These are phyloP conservation scores for Halichoeres trimaculatus DNA, from an alignment of 2,113 vertebrate genomes.

Conservation along the genomic window DNA sequence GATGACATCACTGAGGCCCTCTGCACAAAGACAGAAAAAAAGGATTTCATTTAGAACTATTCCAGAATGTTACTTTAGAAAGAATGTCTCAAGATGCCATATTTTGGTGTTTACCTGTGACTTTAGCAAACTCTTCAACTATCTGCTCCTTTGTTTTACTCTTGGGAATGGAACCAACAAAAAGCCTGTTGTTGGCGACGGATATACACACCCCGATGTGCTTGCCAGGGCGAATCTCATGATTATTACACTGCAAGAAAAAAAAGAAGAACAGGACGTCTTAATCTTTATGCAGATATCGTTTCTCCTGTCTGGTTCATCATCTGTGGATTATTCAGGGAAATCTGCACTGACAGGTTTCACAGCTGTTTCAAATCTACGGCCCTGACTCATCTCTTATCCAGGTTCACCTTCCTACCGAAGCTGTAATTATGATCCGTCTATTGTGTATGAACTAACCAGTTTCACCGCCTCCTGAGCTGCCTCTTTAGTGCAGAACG, in stretches of 20 bases:
- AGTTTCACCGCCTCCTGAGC: slow-evolving; percentile 97
- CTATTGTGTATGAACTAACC: slow-evolving; percentile 80
- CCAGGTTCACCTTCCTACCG: background rate
- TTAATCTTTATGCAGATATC: no score
- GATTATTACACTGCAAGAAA: slow-evolving; percentile 92
- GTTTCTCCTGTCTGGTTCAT: no score
- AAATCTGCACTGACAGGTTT: background rate
- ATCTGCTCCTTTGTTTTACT: slow-evolving; percentile 99
- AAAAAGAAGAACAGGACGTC: background rate
- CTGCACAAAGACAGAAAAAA: slow-evolving; percentile 69
- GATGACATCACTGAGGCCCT: slow-evolving; percentile 98
- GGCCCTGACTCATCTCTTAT: background rate
- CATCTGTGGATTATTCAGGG: no score
- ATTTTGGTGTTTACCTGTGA: slow-evolving; percentile 87
- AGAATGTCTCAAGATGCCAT: no score
- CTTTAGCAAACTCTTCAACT: slow-evolving; percentile 97
- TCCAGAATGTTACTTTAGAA: no score
- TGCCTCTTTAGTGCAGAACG: slow-evolving; percentile 98
- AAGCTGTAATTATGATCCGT: background rate
- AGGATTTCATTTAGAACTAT: no score
- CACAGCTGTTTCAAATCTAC: background rate
- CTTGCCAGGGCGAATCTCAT: slow-evolving; percentile 97
- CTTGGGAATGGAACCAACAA: slow-evolving; percentile 99
- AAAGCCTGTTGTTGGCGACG: slow-evolving; percentile 98
- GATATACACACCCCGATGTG: slow-evolving; percentile 99